Conservation (phyloP, 1,140 invertebrate species). For the Papilio dardanus region DNA sequence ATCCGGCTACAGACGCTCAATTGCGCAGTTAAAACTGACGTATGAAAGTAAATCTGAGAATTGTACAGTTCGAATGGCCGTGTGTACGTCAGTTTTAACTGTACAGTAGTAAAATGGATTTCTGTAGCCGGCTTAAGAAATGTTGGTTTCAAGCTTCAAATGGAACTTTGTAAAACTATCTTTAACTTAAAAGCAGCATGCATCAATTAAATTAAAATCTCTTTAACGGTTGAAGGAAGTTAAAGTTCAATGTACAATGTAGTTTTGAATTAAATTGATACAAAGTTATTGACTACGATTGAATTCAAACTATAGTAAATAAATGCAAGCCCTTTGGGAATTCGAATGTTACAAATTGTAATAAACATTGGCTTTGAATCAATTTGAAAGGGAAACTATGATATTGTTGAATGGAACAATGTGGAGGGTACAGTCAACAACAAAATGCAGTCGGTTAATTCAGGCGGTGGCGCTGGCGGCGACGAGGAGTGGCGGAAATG, state of each 20-base stretch:
- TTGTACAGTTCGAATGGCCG: too few species aligned
- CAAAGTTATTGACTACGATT: not conserved
- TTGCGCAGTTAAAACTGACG: too few species aligned
- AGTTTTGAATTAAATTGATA: too few species aligned
- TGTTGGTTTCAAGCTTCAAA: not conserved
- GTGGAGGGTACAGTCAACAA: not conserved
- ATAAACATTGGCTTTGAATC: constrained; percentile 18
- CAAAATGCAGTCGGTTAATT: constrained; percentile 55
- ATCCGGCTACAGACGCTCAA: too few species aligned
- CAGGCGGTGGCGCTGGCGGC: constrained; percentile 58
- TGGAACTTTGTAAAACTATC: not conserved
- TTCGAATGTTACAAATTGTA: constrained; percentile 29
- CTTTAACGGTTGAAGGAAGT: too few species aligned
- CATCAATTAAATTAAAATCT: not conserved
- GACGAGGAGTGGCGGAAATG: constrained; percentile 67
- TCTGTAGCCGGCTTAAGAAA: not conserved
- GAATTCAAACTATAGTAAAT: not conserved
- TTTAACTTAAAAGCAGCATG: not conserved
- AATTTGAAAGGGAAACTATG: not conserved
- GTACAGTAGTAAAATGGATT: not conserved
- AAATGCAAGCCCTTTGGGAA: not conserved
- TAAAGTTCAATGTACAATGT: too few species aligned
- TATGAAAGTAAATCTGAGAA: too few species aligned
- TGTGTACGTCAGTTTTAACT: too few species aligned
- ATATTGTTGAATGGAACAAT: constrained; percentile 14